Evolutionary conservation across 2,113 vertebrate species (phyloP).

Genomic region (Python bivittatus): DNA sequence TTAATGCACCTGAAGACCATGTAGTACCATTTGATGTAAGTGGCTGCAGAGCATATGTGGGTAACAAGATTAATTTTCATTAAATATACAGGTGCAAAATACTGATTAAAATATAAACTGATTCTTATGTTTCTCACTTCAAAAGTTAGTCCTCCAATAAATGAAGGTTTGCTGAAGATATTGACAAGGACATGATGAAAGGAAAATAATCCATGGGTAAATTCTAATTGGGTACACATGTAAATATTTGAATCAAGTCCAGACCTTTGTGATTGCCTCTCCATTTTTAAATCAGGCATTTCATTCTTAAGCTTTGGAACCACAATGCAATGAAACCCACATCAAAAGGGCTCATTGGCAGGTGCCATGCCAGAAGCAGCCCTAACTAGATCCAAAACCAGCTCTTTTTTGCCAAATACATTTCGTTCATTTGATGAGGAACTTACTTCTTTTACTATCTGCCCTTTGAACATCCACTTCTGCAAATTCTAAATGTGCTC

Average conservation of each 20-base stretch:
- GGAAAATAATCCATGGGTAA: not conserved
- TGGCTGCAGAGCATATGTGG: not conserved
- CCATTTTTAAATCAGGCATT: not conserved
- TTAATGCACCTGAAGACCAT: not conserved
- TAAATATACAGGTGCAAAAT: not conserved
- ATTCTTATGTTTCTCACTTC: not conserved
- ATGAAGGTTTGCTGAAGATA: not conserved
- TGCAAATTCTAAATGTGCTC: not conserved
- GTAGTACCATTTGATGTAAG: not conserved
- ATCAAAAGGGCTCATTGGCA: not conserved
- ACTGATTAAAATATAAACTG: not conserved
- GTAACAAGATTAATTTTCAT: not conserved
- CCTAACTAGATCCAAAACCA: constrained; percentile 34
- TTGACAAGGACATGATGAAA: not conserved
- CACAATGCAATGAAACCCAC: not conserved
- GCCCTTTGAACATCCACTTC: not conserved
- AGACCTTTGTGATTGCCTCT: not conserved
- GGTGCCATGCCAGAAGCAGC: not conserved
- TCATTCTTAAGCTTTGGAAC: not conserved
- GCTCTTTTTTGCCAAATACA: constrained; percentile 25
- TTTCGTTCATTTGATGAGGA: constrained; percentile 48
- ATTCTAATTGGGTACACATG: not conserved
- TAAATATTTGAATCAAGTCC: not conserved
- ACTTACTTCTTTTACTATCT: constrained; percentile 24
- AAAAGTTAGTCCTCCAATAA: not conserved